Base-by-base conservation (phyloP, 2,797 vertebrate genomes). In the Helostoma temminkii region DNA sequence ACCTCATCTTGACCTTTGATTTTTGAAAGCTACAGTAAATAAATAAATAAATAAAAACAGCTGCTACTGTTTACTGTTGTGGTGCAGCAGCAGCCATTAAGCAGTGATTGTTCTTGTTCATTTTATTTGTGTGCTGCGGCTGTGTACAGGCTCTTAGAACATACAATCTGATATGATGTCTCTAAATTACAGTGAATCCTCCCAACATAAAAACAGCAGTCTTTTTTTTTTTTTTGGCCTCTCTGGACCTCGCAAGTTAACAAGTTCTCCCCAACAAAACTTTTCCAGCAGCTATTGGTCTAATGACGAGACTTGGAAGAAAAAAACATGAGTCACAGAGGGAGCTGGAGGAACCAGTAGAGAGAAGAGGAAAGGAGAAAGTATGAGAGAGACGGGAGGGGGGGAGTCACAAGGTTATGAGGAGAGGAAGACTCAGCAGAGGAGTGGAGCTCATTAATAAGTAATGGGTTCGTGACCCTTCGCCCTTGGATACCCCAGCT, bases 391-490 rank as follows among this genome's bases (percentile, higher is more conserved):
- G 10, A 24, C 3, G 11, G 16, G 32, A 26, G 11, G n/a, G 34
- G 32, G 19, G 43, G 56, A 5, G 64, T 11, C 36, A 61, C 42
- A 62, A 75, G 83, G 82, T 82, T 78, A 67, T 50, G 74, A 61
- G 53, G 62, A 69, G 61, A 70, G 64, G 66, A 53, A 74, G 67
- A 43, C 76, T 60, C 67, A 52, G 76, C 59, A 66, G 74, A 84
- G 72, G 71, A 87, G 54, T 67, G 74, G 25, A 77, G 84, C 84
- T 91, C 81, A 90, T 88, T 90, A 90, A 89, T 85, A 85, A 89
- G 82, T 84, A 87, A 89, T 81, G 80, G 82, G 25, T 69, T 55
- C 12, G 48, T 66, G 81, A 84, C 82, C 76, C 66, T 66, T 73
- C 37, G 65, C 80, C 80, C 88, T 85, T 84, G 74, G 69, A 85